Evolutionary conservation across 1,140 invertebrate genomes (phyloP).

Genomic region (Drosophila athabasca): DNA sequence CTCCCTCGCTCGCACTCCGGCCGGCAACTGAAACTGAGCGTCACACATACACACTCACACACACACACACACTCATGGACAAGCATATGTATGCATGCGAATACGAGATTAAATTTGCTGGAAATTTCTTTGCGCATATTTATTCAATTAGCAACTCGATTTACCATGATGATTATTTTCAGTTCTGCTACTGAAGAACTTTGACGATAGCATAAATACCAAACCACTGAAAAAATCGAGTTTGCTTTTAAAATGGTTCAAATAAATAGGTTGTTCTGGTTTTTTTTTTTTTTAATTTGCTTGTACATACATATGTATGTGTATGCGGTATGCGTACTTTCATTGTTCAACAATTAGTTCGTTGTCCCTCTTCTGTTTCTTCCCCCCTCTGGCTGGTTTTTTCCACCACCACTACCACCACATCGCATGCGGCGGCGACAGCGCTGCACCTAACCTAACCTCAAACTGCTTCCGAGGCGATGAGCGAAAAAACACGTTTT

Average conservation of each 20-base stretch:
- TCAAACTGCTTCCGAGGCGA: slow-evolving; percentile 23
- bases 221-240: slow-evolving; percentile 79
- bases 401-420: slow-evolving; percentile 3
- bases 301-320: slow-evolving; percentile 31
- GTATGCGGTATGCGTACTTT: slow-evolving; percentile 36
- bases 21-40: slow-evolving; percentile 64
- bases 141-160: slow-evolving; percentile 51
- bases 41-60: slow-evolving; percentile 34
- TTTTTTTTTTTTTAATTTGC: slow-evolving; percentile 36
- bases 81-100: slow-evolving; percentile 40
- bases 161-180: slow-evolving; percentile 76
- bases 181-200: slow-evolving; percentile 84
- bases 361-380: slow-evolving; percentile 22
- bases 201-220: slow-evolving; percentile 83
- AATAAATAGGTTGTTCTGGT: no score
- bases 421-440: slow-evolving; percentile 29
- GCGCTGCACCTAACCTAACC: slow-evolving; percentile 34
- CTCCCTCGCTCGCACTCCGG: slow-evolving; percentile 37
- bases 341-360: slow-evolving; percentile 52
- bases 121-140: slow-evolving; percentile 64
- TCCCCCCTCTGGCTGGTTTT: slow-evolving; percentile 35
- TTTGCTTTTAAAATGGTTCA: slow-evolving; percentile 8
- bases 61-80: slow-evolving; percentile 33
- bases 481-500: slow-evolving; percentile 42
- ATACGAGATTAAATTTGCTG: slow-evolving; percentile 60